Conservation (phyloP, 2,113 vertebrate species). For the Myiozetetes cayanensis region DNA sequence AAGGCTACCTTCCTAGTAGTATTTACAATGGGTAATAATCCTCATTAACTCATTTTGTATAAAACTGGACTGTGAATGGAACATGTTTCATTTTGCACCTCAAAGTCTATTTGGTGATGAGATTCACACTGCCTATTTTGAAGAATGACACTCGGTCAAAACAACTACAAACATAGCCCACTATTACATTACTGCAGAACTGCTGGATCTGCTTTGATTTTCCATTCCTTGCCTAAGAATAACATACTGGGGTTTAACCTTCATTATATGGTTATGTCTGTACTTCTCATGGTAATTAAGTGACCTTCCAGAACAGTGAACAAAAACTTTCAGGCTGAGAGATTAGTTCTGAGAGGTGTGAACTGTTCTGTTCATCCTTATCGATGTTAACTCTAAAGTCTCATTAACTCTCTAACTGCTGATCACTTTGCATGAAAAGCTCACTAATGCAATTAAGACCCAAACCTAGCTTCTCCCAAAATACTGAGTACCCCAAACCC, state of each 20-base stretch:
- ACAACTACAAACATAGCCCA: background rate
- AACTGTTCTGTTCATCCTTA: slow-evolving; percentile 48
- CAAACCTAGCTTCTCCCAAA: background rate
- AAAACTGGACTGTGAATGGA: background rate
- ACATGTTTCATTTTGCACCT: background rate
- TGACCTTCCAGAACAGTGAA: slow-evolving; percentile 53
- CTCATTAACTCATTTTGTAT: background rate
- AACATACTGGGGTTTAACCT: slow-evolving; percentile 27
- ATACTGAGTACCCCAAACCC: background rate
- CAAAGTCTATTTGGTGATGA: background rate
- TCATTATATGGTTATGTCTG: slow-evolving; percentile 35
- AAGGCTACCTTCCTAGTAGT: background rate
- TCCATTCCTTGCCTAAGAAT: background rate
- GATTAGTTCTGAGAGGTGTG: slow-evolving; percentile 53
- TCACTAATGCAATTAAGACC: background rate
- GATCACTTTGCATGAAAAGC: background rate
- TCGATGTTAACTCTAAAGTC: slow-evolving; percentile 23
- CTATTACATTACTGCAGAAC: background rate
- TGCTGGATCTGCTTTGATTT: slow-evolving; percentile 11
- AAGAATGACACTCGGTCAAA: background rate
- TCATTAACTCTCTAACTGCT: slow-evolving; percentile 24
- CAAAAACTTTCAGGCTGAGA: slow-evolving; percentile 51
- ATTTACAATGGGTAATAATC: background rate
- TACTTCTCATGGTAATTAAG: slow-evolving; percentile 49
- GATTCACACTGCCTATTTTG: background rate